Evolutionary conservation across 2,888 invertebrate species (phyloP).

Genomic region (Pseudanteris insignis): DNA sequence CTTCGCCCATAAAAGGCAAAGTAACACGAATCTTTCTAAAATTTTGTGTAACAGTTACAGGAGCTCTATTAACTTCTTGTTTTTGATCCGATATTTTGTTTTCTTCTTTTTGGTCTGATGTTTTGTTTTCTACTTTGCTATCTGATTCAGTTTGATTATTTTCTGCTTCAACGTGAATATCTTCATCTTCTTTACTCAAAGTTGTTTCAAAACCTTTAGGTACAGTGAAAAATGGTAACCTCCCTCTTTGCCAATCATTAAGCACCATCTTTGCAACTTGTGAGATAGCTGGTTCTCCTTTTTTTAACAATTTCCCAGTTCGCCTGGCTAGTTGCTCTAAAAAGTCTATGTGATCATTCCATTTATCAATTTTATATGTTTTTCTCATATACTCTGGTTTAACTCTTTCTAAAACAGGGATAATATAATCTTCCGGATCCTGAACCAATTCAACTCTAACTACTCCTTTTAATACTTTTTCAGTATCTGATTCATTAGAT

Average conservation of each 20-base stretch:
- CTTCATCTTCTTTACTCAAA: conserved; percentile 54
- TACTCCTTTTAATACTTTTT: conserved; percentile 95
- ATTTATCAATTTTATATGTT: conserved; percentile 87
- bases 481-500: conserved; percentile 92
- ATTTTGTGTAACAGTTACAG: conserved; percentile 76
- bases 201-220: conserved; percentile 85
- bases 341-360: conserved; percentile 86
- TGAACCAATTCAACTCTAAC: conserved; percentile 95
- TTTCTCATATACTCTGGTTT: conserved; percentile 87
- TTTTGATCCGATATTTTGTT: conserved; percentile 45
- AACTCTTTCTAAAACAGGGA: conserved; percentile 85
- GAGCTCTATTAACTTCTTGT: conserved; percentile 32
- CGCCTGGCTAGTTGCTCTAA: conserved; percentile 88
- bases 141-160: not conserved
- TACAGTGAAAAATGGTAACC: conserved; percentile 91
- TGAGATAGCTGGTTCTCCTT: conserved; percentile 94
- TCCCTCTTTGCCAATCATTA: conserved; percentile 99
- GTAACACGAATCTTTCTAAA: conserved; percentile 83
- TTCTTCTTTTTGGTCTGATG: not conserved
- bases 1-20: conserved; percentile 73
- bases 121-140: conserved; percentile 1
- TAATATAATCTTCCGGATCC: conserved; percentile 94
- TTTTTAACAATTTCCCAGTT: conserved; percentile 90
- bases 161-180: conserved; percentile 57
- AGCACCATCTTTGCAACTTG: conserved; percentile 93